Percentiles rank a stretch among this genome's conserved stretches.
Conservation (phyloP, 2,797 vertebrate genomes). For the Rhadinocentrus ornatus region DNA sequence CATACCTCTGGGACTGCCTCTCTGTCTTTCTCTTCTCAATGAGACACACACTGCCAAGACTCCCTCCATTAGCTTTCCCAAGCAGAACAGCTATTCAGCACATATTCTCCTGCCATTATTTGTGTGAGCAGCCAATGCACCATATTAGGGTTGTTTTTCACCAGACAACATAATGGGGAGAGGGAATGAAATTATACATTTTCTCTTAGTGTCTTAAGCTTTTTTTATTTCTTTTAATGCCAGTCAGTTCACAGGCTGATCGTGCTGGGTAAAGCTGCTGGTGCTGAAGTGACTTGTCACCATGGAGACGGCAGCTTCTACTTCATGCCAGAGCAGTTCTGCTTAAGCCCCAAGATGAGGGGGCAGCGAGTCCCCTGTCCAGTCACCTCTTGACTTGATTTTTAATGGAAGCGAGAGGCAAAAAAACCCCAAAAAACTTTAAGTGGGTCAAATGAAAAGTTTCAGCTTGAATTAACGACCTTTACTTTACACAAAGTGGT, state of each 20-base stretch:
- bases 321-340: slow-evolving; percentile 78
- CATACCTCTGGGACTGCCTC: slow-evolving; percentile 75
- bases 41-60: slow-evolving; percentile 67
- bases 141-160: slow-evolving; percentile 69
- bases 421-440: background rate
- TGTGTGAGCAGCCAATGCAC: slow-evolving; percentile 57
- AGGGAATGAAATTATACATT: slow-evolving; percentile 66
- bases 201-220: slow-evolving; percentile 58
- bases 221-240: slow-evolving; percentile 37
- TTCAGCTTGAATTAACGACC: slow-evolving; percentile 62
- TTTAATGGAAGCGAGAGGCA: slow-evolving; percentile 63
- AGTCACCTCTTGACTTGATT: slow-evolving; percentile 42
- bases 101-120: slow-evolving; percentile 71
- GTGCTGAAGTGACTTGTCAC: slow-evolving; percentile 78
- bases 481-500: slow-evolving; percentile 50
- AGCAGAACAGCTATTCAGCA: slow-evolving; percentile 65
- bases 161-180: slow-evolving; percentile 60
- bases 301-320: slow-evolving; percentile 80
- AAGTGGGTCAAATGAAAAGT: slow-evolving; percentile 55
- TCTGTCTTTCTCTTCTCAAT: slow-evolving; percentile 60
- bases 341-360: slow-evolving; percentile 71
- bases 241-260: slow-evolving; percentile 61
- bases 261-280: slow-evolving; percentile 66
- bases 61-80: slow-evolving; percentile 75
- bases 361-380: slow-evolving; percentile 57